Evolutionary conservation across 2,888 invertebrate genomes (phyloP), one percentile per base, ranked within the genome.

Genomic region (Drosophila affinis): DNA sequence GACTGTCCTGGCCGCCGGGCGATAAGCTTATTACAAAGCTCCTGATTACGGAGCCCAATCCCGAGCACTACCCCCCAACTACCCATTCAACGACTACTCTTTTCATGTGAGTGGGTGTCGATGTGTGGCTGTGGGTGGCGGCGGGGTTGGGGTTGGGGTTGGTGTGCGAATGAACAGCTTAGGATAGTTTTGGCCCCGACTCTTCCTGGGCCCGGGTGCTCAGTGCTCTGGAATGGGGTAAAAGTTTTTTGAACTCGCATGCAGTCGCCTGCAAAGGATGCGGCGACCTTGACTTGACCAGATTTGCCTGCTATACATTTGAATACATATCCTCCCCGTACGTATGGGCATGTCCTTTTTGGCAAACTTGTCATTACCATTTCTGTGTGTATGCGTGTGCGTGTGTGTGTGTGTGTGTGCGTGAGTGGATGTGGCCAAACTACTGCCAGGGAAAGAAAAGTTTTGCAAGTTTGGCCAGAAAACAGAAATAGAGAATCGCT

Each of bases 11-110:
- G 44, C 48, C 51, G 64, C 62, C 62, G 47, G 47, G 54, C 58
- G 72, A 77, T 80, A 78, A 78, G 69, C 80, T 63, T 69, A 72
- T 80, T 78, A 75, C 55, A 59, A 57, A 62, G 71, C 51, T 62
- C 39, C 57, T 67, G 72, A 75, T 72, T 67, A 67, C 54, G 32
- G 54, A 4, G 24, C 14, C 27, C 27, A 7, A 27, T 7, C 24
- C 24, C 45, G 45, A 49, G 56, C 52, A 32, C 49, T 6, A 21
- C 27, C 29, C 9, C 29, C 29, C 29, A 52, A 48, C 57, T 5
- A 4, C 14, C 14, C 34, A 34, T 34, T 34, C 34, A 34, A 14
- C 39, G 39, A 14, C 39, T 39, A 14, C 39, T 14, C 39, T 39
- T 14, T 14, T 6, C 39, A 39, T 39, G 39, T 39, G 39, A 39